Conservation (phyloP, 2,113 vertebrate genomes). For the Varanus komodoensis region DNA sequence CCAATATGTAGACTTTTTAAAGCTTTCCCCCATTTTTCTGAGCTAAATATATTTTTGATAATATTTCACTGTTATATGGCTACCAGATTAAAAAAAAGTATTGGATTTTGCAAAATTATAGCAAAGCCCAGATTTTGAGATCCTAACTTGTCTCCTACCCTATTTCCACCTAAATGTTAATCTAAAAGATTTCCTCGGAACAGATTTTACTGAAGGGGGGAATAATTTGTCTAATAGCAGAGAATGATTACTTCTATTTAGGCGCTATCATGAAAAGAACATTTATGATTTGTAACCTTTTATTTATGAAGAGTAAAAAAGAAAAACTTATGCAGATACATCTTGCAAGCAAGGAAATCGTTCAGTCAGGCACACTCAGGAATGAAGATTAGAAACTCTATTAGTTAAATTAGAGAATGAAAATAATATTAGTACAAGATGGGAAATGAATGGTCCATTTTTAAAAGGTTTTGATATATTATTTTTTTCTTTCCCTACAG, state of each 20-base stretch:
- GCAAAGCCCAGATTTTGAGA: slow-evolving; percentile 20
- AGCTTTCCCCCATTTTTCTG: not conserved
- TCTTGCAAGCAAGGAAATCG: slow-evolving; percentile 35
- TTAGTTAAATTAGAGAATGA: not conserved
- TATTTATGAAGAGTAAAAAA: slow-evolving; percentile 10
- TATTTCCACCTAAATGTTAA: slow-evolving; percentile 31
- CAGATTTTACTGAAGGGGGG: slow-evolving; percentile 31
- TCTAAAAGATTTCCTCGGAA: not conserved
- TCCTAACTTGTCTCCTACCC: slow-evolving; percentile 6
- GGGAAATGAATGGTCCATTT: not conserved
- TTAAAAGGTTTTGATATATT: not conserved
- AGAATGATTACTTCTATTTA: slow-evolving; percentile 36
- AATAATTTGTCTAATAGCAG: slow-evolving; percentile 42
- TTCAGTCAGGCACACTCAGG: slow-evolving; percentile 7
- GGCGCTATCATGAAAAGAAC: slow-evolving; percentile 35
- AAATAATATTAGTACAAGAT: not conserved
- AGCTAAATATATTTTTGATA: not conserved
- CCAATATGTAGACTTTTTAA: not conserved
- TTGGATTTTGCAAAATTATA: not conserved
- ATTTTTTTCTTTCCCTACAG: not conserved
- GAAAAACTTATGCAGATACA: slow-evolving; percentile 3
- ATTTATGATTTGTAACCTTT: slow-evolving; percentile 46
- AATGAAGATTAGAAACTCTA: not conserved
- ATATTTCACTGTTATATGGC: not conserved
- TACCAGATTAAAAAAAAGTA: not conserved